phyloP scores from a whole-genome alignment of 2,888 invertebrate genomes.

The Harpalus rufipes region DNA sequence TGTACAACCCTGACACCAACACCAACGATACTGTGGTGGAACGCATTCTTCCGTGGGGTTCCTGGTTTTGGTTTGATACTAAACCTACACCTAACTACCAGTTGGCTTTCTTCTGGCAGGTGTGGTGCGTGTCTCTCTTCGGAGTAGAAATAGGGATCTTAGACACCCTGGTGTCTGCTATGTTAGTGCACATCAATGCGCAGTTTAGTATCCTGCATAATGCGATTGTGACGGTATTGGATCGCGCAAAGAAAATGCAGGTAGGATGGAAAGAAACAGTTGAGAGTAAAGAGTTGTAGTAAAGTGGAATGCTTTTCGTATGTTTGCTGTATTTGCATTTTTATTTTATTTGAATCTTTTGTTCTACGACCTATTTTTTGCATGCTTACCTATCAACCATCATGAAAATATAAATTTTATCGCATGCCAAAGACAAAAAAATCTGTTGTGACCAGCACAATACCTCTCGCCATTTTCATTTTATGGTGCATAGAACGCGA shows the following conservation, averaged over 20 bases:
- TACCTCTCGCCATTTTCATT: too few species aligned
- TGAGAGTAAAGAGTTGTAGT: too few species aligned
- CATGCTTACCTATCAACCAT: too few species aligned
- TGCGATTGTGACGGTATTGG: slow-evolving; percentile 34
- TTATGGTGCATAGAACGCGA: too few species aligned
- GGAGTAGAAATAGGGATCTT: slow-evolving; percentile 47
- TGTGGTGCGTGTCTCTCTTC: slow-evolving; percentile 59
- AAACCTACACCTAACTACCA: slow-evolving; percentile 48
- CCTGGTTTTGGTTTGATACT: slow-evolving; percentile 52
- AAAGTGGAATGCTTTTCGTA: too few species aligned
- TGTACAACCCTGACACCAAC: slow-evolving; percentile 28
- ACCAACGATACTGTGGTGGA: background rate
- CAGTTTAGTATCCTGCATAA: slow-evolving; percentile 59
- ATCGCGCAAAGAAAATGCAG: slow-evolving; percentile 53
- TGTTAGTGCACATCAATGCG: slow-evolving; percentile 59
- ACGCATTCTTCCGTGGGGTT: slow-evolving; percentile 55
- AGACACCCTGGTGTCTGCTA: slow-evolving; percentile 48
- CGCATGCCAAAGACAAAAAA: too few species aligned
- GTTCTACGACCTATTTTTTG: too few species aligned
- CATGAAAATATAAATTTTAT: too few species aligned
- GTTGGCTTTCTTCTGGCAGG: slow-evolving; percentile 49
- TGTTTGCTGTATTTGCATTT: too few species aligned
- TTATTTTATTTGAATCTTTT: too few species aligned
- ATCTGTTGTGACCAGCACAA: too few species aligned
- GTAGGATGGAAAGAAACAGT: background rate